Evolutionary conservation across 1,140 invertebrate genomes (phyloP).

Genomic region (Heliothis subflexa): DNA sequence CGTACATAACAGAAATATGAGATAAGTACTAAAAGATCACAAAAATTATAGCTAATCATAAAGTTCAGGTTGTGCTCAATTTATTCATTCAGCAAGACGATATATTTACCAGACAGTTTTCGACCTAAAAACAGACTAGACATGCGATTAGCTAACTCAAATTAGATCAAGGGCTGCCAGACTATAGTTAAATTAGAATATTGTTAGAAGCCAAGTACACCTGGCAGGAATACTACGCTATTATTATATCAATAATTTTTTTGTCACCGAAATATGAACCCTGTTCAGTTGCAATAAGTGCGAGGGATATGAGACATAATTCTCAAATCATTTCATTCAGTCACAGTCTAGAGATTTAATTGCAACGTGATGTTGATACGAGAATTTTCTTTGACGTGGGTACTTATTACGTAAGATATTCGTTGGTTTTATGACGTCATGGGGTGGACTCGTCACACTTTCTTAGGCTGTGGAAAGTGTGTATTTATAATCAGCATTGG

Average conservation of each 20-base stretch:
- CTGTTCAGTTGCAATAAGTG: slow-evolving; percentile 54
- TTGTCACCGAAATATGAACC: slow-evolving; percentile 59
- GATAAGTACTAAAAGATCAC: too few species aligned
- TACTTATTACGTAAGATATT: slow-evolving; percentile 5
- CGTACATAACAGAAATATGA: too few species aligned
- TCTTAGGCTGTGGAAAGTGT: neutral
- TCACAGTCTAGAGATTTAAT: slow-evolving; percentile 37
- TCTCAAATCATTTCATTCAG: slow-evolving; percentile 48
- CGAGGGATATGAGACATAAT: neutral
- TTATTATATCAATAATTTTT: slow-evolving; percentile 68
- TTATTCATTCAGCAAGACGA: slow-evolving; percentile 1
- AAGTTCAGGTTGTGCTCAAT: neutral
- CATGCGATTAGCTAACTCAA: slow-evolving; percentile 57
- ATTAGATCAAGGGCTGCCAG: slow-evolving; percentile 77
- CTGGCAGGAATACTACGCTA: slow-evolving; percentile 71
- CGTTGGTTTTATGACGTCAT: neutral
- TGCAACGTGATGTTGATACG: neutral
- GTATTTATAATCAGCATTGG: neutral
- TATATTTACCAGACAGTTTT: slow-evolving; percentile 36
- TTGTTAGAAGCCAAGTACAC: slow-evolving; percentile 69
- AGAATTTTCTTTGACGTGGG: slow-evolving; percentile 12
- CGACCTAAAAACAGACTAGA: slow-evolving; percentile 39
- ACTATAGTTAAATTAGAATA: slow-evolving; percentile 70
- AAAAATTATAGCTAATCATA: neutral
- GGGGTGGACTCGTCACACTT: neutral